Evolutionary conservation across 2,113 vertebrate genomes (phyloP).

Genomic region (Circaetus cinerascens): DNA sequence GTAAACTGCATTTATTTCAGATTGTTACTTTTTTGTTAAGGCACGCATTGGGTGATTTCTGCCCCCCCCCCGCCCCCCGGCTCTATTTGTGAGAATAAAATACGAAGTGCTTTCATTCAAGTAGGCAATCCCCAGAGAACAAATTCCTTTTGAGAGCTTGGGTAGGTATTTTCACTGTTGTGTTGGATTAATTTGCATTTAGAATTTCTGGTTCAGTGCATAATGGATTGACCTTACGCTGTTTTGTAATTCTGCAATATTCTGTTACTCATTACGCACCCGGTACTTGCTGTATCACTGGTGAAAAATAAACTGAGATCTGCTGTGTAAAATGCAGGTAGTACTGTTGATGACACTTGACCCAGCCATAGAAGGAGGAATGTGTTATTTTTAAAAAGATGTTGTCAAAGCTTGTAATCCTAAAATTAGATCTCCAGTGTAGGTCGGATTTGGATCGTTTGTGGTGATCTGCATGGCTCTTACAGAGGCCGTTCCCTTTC

Average conservation of each 20-base stretch:
- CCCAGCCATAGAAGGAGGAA: not conserved
- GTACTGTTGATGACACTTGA: not conserved
- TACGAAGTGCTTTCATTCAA: not conserved
- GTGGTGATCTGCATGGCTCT: not conserved
- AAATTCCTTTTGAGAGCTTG: not conserved
- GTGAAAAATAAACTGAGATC: not conserved
- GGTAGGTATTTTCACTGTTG: not conserved
- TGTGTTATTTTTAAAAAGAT: constrained; percentile 39
- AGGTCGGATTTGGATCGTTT: not conserved
- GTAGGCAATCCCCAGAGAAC: not conserved
- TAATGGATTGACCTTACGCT: not conserved
- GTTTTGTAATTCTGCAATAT: not conserved
- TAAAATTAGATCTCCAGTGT: constrained; percentile 2
- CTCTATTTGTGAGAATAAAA: not conserved
- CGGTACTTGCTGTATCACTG: not conserved
- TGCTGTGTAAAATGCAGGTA: not conserved
- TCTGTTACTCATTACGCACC: not conserved
- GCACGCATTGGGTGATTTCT: not conserved
- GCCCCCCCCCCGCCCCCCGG: rapidly evolving
- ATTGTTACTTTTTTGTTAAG: not conserved
- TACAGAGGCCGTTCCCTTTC: not conserved
- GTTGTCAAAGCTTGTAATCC: constrained; percentile 31
- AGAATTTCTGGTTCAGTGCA: not conserved
- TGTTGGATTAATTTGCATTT: constrained; percentile 38
- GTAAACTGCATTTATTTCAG: not conserved